These are phyloP conservation scores for Hiodon tergisus DNA, from an alignment of 2,113 vertebrate species.

Conservation along the genomic window DNA sequence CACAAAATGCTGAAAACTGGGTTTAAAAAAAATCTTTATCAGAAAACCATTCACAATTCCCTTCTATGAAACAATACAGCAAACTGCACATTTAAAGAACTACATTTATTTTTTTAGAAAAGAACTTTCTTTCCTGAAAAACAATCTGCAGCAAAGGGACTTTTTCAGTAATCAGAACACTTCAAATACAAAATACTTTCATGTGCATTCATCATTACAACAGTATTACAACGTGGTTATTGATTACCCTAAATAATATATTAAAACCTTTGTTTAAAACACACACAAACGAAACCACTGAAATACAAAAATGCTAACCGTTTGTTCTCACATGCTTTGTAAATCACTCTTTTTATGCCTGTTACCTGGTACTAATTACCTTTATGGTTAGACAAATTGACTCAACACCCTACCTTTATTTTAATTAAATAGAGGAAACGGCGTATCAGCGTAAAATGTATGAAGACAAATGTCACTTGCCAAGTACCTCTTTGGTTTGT, in stretches of 20 bases:
- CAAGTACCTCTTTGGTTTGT: slow-evolving; percentile 10
- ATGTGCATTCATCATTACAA: slow-evolving; percentile 10
- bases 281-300: slow-evolving; percentile 4
- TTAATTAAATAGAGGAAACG: neutral
- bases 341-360: neutral
- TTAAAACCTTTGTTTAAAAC: slow-evolving; percentile 5
- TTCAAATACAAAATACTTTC: slow-evolving; percentile 18
- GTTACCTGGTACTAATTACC: too few species aligned
- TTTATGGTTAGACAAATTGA: neutral
- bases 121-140: slow-evolving; percentile 16
- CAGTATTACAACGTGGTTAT: slow-evolving; percentile 9
- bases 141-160: neutral
- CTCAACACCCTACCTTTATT: neutral
- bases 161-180: neutral
- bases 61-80: too few species aligned
- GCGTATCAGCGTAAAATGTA: neutral
- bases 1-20: too few species aligned
- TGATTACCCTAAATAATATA: slow-evolving; percentile 7
- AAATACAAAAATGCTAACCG: neutral
- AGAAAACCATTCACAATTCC: too few species aligned
- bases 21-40: too few species aligned
- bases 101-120: slow-evolving; percentile 11
- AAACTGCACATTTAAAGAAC: too few species aligned
- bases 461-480: neutral
- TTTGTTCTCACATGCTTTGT: neutral